A percentile compares a stretch with the other conserved stretches of the same genome.
These are phyloP conservation scores for Ricordea florida DNA, from an alignment of 92 coral and sea anemone genomes.

Conservation along the genomic window DNA sequence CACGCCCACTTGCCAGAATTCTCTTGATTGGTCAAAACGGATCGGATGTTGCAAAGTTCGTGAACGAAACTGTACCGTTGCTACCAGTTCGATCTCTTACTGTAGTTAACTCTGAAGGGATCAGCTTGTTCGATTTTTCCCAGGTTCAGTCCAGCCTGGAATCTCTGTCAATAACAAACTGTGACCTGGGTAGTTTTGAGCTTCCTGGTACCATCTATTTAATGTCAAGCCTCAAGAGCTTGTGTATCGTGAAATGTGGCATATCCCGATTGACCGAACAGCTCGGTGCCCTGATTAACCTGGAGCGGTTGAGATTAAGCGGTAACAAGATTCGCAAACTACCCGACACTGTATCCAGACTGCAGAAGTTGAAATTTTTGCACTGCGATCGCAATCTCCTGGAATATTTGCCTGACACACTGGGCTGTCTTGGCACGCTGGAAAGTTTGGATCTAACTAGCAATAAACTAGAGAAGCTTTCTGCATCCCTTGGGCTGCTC, in stretches of 20 bases:
- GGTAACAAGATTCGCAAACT: constrained; percentile 69
- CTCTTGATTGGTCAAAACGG: constrained; percentile 81
- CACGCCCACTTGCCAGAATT: constrained; percentile 61
- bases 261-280: constrained; percentile 49
- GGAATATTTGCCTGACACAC: constrained; percentile 78
- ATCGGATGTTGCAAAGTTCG: constrained; percentile 71
- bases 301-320: constrained; percentile 71
- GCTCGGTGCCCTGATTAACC: constrained; percentile 65
- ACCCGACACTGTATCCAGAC: constrained; percentile 75
- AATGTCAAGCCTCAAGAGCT: constrained; percentile 52
- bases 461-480: constrained; percentile 75
- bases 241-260: constrained; percentile 61
- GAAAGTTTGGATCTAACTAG: constrained; percentile 73
- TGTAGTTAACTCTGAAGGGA: constrained; percentile 69
- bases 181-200: constrained; percentile 69
- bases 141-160: constrained; percentile 58
- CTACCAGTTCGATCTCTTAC: constrained; percentile 63
- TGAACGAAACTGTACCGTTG: constrained; percentile 72
- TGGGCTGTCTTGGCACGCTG: constrained; percentile 66
- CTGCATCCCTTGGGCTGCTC: constrained; percentile 79
- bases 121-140: constrained; percentile 64
- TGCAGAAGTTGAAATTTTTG: constrained; percentile 66
- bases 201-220: constrained; percentile 66
- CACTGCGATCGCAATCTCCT: constrained; percentile 73
- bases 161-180: constrained; percentile 71